Evolutionary conservation across 1,140 invertebrate genomes (phyloP).

Genomic region (Amyelois transitella): DNA sequence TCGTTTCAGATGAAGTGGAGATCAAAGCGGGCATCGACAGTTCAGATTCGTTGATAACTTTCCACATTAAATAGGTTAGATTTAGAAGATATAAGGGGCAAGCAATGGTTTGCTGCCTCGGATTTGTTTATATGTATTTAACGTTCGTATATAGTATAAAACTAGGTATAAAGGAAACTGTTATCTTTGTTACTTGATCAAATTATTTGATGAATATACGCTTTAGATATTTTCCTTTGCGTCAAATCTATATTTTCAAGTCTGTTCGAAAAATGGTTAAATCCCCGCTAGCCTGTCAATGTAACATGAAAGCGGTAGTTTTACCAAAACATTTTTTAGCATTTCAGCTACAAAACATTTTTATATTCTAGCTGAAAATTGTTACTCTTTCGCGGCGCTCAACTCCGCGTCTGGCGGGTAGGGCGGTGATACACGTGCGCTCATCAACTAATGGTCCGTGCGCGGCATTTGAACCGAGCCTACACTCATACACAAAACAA

Average conservation of each 20-base stretch:
- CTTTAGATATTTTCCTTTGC: too few species aligned
- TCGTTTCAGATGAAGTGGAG: constrained; percentile 29
- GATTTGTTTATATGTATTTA: not conserved
- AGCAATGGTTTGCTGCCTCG: constrained; percentile 8
- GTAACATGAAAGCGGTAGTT: constrained; percentile 64
- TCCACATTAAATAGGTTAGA: constrained; percentile 27
- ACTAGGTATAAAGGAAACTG: too few species aligned
- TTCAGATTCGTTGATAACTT: constrained; percentile 33
- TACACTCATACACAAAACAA: constrained; percentile 63
- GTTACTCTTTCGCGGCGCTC: constrained; percentile 50
- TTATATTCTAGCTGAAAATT: constrained; percentile 67
- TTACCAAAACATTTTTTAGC: constrained; percentile 62
- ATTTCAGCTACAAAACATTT: constrained; percentile 65
- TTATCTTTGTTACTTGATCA: too few species aligned
- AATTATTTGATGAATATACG: too few species aligned
- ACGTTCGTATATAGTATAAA: too few species aligned
- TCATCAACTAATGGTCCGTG: constrained; percentile 74
- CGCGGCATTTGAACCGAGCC: constrained; percentile 72
- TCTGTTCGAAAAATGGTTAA: not conserved
- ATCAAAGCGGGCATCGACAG: constrained; percentile 37
- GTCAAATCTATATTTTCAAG: too few species aligned
- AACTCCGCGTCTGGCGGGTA: constrained; percentile 25
- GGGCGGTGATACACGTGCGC: constrained; percentile 60
- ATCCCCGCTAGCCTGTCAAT: constrained; percentile 31
- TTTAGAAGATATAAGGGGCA: constrained; percentile 4